Conservation (phyloP, 2,888 invertebrate genomes). For the Euzetes globulus region DNA sequence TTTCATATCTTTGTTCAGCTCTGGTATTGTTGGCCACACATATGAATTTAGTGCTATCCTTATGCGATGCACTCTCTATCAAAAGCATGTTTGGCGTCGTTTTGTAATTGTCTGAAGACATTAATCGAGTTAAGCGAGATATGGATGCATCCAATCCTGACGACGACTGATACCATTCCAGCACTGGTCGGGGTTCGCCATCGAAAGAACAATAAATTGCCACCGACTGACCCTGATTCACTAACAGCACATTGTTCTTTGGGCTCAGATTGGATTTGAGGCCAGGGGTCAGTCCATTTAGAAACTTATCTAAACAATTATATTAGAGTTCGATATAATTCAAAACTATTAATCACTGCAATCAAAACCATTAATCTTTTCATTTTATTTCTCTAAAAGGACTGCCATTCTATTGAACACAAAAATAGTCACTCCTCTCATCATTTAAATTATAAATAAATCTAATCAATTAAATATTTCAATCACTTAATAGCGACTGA, state of each 20-base stretch:
- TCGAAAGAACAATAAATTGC: slow-evolving; percentile 34
- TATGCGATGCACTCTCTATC: slow-evolving; percentile 28
- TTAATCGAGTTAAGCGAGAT: background rate
- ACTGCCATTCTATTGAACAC: no score
- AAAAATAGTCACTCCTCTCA: no score
- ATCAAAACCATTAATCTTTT: no score
- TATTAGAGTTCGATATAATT: background rate
- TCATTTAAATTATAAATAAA: no score
- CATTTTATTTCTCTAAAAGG: no score
- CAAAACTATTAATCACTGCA: background rate
- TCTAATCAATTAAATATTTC: no score
- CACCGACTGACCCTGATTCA: slow-evolving; percentile 27
- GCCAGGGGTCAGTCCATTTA: slow-evolving; percentile 7
- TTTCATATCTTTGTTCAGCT: slow-evolving; percentile 40
- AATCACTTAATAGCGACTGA: background rate
- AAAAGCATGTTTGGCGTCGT: slow-evolving; percentile 19
- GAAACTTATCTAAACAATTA: background rate
- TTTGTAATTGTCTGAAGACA: slow-evolving; percentile 1
- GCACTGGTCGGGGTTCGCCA: slow-evolving; percentile 21
- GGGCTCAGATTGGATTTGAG: slow-evolving; percentile 26
- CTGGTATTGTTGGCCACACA: slow-evolving; percentile 42
- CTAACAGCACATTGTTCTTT: background rate
- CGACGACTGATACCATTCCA: slow-evolving; percentile 15
- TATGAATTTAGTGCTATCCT: slow-evolving; percentile 41
- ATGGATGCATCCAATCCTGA: background rate